Conservation (phyloP, 2,113 vertebrate genomes). For the Clarias magur region DNA sequence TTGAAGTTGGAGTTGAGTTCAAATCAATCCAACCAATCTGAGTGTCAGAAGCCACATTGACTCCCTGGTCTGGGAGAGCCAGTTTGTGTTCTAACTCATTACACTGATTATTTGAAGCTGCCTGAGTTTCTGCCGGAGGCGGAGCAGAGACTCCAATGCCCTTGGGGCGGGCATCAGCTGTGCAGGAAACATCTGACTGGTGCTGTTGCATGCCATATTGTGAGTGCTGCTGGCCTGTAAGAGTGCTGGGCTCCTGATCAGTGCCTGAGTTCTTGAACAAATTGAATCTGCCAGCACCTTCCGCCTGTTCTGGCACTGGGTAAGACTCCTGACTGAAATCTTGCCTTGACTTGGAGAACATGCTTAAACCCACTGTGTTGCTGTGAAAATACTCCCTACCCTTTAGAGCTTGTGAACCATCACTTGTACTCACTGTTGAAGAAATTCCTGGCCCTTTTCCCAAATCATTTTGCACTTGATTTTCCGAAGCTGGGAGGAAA, state of each 20-base stretch:
- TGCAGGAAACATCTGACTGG: constrained; percentile 47
- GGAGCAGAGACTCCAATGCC: constrained; percentile 22
- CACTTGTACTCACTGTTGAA: constrained; percentile 70
- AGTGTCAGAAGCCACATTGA: constrained; percentile 59
- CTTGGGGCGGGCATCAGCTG: constrained; percentile 50
- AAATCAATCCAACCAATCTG: constrained; percentile 81
- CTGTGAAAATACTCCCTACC: constrained; percentile 69
- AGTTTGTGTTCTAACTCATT: constrained; percentile 64
- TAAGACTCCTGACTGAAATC: constrained; percentile 77
- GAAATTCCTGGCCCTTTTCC: constrained; percentile 67
- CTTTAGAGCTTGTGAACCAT: constrained; percentile 71
- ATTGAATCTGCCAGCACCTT: constrained; percentile 62
- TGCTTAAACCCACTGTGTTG: constrained; percentile 71
- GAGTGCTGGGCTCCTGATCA: constrained; percentile 47
- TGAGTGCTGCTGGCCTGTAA: constrained; percentile 51
- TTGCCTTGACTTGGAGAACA: constrained; percentile 74
- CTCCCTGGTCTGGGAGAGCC: constrained; percentile 50
- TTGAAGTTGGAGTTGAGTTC: constrained; percentile 72
- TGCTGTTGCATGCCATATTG: constrained; percentile 61
- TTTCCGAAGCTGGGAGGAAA: constrained; percentile 65
- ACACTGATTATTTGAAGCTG: constrained; percentile 53
- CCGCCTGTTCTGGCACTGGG: constrained; percentile 55
- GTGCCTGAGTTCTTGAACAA: constrained; percentile 62
- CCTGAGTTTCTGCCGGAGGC: constrained; percentile 44
- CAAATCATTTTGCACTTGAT: constrained; percentile 60